A percentile compares a stretch with the other conserved stretches of the same genome.
Evolutionary conservation across 2,113 vertebrate genomes (phyloP).

Genomic region (Catharus minimus): DNA sequence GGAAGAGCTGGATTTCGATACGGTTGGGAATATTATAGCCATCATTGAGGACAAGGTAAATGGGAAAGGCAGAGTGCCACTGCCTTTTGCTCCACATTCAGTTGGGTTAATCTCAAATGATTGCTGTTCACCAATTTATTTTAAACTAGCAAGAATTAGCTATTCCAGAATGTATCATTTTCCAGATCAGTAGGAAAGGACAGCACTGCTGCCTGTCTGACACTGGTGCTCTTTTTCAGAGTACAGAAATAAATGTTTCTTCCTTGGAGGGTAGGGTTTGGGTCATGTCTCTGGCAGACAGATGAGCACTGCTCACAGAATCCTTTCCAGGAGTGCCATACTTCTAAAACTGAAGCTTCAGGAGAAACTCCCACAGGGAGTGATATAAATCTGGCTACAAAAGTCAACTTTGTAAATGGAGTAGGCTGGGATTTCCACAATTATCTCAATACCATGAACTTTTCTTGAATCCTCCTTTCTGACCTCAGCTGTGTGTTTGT

Average conservation of each 20-base stretch:
- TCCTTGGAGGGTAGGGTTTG: neutral
- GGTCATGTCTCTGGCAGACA: neutral
- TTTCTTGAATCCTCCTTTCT: neutral
- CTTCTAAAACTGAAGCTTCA: neutral
- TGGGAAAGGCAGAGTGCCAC: neutral
- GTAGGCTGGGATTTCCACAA: neutral
- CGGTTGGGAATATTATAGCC: slow-evolving; percentile 95
- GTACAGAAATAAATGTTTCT: neutral
- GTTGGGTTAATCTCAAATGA: neutral
- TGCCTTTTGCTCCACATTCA: neutral
- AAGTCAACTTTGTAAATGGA: neutral
- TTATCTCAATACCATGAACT: neutral
- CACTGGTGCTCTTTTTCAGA: neutral
- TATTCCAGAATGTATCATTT: neutral
- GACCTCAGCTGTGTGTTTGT: slow-evolving; percentile 27
- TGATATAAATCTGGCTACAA: neutral
- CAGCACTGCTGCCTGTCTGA: neutral
- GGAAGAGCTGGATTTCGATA: slow-evolving; percentile 94
- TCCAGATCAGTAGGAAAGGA: neutral
- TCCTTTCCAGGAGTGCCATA: neutral
- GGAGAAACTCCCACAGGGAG: neutral
- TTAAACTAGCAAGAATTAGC: neutral
- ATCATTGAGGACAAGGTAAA: slow-evolving; percentile 99
- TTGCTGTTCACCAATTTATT: neutral
- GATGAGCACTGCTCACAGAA: neutral